These are phyloP conservation scores for Ammodytes marinus DNA, from an alignment of 2,113 vertebrate genomes.

Conservation along the genomic window DNA sequence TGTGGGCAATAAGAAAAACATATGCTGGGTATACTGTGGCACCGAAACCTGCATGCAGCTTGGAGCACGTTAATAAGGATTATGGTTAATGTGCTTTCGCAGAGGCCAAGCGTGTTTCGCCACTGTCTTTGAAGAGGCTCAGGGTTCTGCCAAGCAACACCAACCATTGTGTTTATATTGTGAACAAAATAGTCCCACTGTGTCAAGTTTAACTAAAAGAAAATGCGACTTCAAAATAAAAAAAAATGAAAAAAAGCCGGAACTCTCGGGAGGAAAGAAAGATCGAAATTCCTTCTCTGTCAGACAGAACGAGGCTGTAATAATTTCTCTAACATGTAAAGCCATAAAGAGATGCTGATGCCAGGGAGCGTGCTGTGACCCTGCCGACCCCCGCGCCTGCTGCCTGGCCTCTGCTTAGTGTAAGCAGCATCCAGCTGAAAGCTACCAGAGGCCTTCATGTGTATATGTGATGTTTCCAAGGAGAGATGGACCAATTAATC, in stretches of 20 bases:
- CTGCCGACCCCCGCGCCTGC: conserved; percentile 69
- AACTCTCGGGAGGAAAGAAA: conserved; percentile 36
- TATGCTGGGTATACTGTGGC: conserved; percentile 85
- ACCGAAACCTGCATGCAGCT: conserved; percentile 91
- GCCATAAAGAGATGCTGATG: conserved; percentile 73
- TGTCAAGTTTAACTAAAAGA: conserved; percentile 58
- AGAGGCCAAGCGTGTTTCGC: conserved; percentile 66
- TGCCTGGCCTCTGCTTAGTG: conserved; percentile 81
- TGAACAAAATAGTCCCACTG: conserved; percentile 31
- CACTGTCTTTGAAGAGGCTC: conserved; percentile 67
- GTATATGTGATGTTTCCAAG: conserved; percentile 80
- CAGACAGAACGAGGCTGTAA: conserved; percentile 57
- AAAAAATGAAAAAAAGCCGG: conserved; percentile 2
- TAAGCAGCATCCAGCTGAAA: conserved; percentile 77
- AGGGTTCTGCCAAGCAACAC: conserved; percentile 75
- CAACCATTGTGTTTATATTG: conserved; percentile 65
- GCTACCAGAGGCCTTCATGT: conserved; percentile 72
- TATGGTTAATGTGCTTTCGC: conserved; percentile 83
- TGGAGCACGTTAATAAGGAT: conserved; percentile 95
- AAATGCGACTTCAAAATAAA: conserved; percentile 29
- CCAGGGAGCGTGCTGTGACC: conserved; percentile 66
- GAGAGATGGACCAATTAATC: conserved; percentile 92
- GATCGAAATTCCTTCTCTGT: conserved; percentile 68
- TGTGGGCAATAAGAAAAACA: conserved; percentile 91
- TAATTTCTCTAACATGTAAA: conserved; percentile 67